Percentiles rank a stretch among this genome's conserved stretches.
phyloP scores from a whole-genome alignment of 2,888 invertebrate species.

The Vanessa cardui region DNA sequence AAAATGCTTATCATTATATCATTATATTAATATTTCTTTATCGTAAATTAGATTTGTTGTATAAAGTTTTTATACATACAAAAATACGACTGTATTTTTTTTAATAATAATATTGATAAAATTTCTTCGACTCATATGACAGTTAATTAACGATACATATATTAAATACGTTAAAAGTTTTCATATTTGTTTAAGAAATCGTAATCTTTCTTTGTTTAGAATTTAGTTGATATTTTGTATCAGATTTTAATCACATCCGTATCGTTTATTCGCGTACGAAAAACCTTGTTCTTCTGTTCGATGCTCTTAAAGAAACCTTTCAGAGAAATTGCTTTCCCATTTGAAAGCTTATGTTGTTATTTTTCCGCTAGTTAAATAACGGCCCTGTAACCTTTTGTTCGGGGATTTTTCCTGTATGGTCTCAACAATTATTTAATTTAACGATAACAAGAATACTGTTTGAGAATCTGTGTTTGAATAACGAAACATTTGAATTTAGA shows the following conservation, averaged over 20 bases:
- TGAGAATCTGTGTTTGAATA: background rate
- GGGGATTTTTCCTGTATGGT: background rate
- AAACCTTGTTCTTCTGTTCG: slow-evolving; percentile 29
- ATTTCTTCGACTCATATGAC: no score
- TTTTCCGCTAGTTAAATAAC: slow-evolving; percentile 20
- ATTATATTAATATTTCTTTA: background rate
- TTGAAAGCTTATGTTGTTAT: slow-evolving; percentile 32
- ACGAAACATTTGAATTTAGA: no score
- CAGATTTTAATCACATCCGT: slow-evolving; percentile 38
- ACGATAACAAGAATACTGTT: background rate
- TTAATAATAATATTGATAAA: no score
- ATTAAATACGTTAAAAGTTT: background rate
- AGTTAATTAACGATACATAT: background rate
- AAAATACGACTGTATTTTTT: no score
- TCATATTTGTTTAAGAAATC: background rate
- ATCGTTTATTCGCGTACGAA: slow-evolving; percentile 34
- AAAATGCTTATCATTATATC: background rate
- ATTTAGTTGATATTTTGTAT: slow-evolving; percentile 1
- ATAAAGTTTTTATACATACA: no score
- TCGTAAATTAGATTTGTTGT: no score
- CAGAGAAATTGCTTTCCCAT: slow-evolving; percentile 45
- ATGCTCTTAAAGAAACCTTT: slow-evolving; percentile 40
- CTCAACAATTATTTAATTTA: background rate
- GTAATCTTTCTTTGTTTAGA: background rate
- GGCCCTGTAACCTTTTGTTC: slow-evolving; percentile 16